Conservation (phyloP, 1,140 invertebrate species). For the Pygmarrhopalites habei region DNA sequence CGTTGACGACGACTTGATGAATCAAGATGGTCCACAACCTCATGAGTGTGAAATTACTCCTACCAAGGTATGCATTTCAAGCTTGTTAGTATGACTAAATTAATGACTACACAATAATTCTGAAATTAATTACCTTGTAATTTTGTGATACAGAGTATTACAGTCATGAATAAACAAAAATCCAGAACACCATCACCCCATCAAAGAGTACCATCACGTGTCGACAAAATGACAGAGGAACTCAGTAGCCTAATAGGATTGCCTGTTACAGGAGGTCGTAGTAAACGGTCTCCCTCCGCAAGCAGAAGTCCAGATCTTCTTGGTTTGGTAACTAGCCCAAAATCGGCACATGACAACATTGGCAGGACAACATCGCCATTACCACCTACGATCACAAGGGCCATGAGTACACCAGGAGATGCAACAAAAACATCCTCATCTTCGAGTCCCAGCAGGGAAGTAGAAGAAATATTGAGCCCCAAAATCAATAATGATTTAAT, state of each 20-base stretch:
- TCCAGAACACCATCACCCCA: background rate
- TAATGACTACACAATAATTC: no score
- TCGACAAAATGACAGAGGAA: slow-evolving; percentile 23
- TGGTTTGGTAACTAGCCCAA: slow-evolving; percentile 1
- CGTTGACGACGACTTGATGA: no score
- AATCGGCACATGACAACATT: slow-evolving; percentile 3
- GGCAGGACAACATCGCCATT: background rate
- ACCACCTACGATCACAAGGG: background rate
- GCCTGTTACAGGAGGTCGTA: background rate
- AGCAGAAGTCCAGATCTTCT: background rate
- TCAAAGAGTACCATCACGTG: background rate
- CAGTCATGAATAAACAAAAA: slow-evolving; percentile 5
- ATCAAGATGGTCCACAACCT: no score
- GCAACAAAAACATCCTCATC: slow-evolving; percentile 33
- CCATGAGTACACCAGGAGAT: slow-evolving; percentile 18
- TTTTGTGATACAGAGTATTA: no score
- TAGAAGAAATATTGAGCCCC: slow-evolving; percentile 65
- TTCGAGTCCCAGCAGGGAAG: slow-evolving; percentile 71
- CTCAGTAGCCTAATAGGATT: slow-evolving; percentile 20
- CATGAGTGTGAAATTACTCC: background rate
- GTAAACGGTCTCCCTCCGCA: background rate
- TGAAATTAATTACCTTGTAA: no score
- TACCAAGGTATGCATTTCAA: no score
- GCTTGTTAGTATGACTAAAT: no score
- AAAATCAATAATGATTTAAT: slow-evolving; percentile 27